These are phyloP conservation scores for Danionella cerebrum DNA, from an alignment of 2,113 vertebrate genomes.

Conservation along the genomic window DNA sequence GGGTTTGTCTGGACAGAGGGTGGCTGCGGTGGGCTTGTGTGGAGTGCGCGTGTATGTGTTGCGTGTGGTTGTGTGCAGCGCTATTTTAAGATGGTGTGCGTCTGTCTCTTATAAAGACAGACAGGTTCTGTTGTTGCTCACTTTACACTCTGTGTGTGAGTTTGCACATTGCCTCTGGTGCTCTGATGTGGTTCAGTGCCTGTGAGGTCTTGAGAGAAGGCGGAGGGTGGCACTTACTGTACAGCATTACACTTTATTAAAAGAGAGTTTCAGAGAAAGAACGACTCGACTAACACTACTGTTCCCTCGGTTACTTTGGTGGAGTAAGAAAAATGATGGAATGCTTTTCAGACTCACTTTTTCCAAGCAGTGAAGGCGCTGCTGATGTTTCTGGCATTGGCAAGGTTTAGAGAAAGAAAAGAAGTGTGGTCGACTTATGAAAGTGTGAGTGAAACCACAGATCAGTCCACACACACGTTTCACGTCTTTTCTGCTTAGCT, in stretches of 20 bases:
- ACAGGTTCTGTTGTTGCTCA: conserved; percentile 18
- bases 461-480: not conserved
- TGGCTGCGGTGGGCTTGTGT: conserved; percentile 34
- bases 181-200: conserved; percentile 68
- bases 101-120: conserved; percentile 39
- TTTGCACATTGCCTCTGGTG: conserved; percentile 62
- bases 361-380: not conserved
- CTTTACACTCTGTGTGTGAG: conserved; percentile 56
- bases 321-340: not conserved
- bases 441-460: not conserved
- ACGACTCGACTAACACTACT: conserved; percentile 9
- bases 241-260: conserved; percentile 36
- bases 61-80: conserved; percentile 27
- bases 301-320: not conserved
- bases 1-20: conserved; percentile 17
- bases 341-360: not conserved
- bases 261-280: conserved; percentile 23
- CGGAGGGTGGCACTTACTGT: conserved; percentile 26
- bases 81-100: conserved; percentile 37
- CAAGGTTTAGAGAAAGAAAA: not conserved
- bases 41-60: conserved; percentile 26
- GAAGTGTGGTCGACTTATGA: not conserved
- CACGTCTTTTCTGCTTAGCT: not conserved
- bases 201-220: conserved; percentile 62
- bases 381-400: not conserved